A percentile compares a stretch with the other conserved stretches of the same genome.
Evolutionary conservation across 2,113 vertebrate genomes (phyloP).

Genomic region (Nycticebus coucang): DNA sequence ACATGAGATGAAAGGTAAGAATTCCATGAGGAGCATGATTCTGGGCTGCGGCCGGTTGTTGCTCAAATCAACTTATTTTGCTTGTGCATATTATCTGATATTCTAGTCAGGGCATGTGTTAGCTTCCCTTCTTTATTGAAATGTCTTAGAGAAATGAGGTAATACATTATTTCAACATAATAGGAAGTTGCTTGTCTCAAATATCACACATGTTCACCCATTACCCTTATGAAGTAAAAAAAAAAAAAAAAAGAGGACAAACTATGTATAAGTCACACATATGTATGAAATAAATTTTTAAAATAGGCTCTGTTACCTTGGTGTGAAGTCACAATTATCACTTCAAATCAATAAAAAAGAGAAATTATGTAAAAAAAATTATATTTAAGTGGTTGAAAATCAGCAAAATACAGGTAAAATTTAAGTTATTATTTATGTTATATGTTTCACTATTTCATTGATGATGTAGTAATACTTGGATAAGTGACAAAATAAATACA

Average conservation of each 20-base stretch:
- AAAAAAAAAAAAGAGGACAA: not conserved
- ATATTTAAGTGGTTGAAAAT: not conserved
- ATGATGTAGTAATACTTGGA: not conserved
- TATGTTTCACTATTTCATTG: not conserved
- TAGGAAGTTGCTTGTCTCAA: not conserved
- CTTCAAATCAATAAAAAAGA: not conserved
- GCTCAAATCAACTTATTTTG: not conserved
- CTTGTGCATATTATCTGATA: not conserved
- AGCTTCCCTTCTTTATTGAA: not conserved
- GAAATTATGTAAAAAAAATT: not conserved
- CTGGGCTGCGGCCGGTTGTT: not conserved
- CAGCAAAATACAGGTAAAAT: not conserved
- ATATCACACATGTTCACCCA: not conserved
- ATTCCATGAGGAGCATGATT: not conserved
- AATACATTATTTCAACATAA: not conserved
- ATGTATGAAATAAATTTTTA: not conserved
- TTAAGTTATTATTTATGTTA: not conserved
- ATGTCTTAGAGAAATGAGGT: not conserved
- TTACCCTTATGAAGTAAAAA: not conserved
- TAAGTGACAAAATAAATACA: constrained; percentile 3
- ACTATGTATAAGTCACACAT: not conserved
- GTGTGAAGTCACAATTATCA: not conserved
- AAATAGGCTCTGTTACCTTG: not conserved
- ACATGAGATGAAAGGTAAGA: not conserved
- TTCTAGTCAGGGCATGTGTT: not conserved